Percentiles rank a stretch among this genome's conserved stretches.
phyloP scores from a whole-genome alignment of 2,113 vertebrate species.

The Tricholaema leucomelas region DNA sequence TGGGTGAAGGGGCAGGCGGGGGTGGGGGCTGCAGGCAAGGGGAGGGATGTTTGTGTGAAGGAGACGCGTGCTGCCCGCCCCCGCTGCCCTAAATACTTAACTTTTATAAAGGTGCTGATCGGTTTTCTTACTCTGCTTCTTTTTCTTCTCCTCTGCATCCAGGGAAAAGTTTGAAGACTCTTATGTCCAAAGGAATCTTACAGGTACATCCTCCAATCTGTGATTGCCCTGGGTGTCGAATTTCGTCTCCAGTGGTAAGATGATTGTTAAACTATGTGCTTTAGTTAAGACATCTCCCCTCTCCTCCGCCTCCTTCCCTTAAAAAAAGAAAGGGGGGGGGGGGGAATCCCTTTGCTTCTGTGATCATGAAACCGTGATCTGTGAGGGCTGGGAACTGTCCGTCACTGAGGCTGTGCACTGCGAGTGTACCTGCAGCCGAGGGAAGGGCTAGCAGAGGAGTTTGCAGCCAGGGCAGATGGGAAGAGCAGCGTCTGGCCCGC shows the following conservation, averaged over 20 bases:
- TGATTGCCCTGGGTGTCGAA: slow-evolving; percentile 98
- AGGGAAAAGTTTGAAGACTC: slow-evolving; percentile 99
- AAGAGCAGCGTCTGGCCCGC: neutral
- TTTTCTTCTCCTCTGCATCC: neutral
- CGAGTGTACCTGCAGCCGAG: neutral
- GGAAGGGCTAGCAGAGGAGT: neutral
- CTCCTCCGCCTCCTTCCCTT: slow-evolving; percentile 11
- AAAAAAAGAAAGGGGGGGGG: neutral
- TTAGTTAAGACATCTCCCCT: slow-evolving; percentile 55
- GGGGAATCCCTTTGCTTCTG: neutral
- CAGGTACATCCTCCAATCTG: slow-evolving; percentile 99
- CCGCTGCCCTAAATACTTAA: neutral
- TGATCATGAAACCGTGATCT: neutral
- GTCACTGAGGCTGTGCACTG: neutral
- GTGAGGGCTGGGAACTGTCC: neutral
- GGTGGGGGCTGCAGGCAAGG: neutral
- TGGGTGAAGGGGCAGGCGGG: neutral
- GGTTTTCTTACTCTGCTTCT: neutral
- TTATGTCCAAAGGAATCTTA: slow-evolving; percentile 99
- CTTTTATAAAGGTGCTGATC: slow-evolving; percentile 13
- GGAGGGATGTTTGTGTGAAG: neutral
- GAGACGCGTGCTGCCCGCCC: neutral
- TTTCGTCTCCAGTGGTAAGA: slow-evolving; percentile 99
- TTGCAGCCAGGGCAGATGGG: slow-evolving; percentile 11
- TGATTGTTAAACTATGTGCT: slow-evolving; percentile 67